Percentiles rank a stretch among this genome's conserved stretches.
These are phyloP conservation scores for Pipistrellus kuhlii DNA, from an alignment of 2,797 vertebrate species.

Conservation along the genomic window DNA sequence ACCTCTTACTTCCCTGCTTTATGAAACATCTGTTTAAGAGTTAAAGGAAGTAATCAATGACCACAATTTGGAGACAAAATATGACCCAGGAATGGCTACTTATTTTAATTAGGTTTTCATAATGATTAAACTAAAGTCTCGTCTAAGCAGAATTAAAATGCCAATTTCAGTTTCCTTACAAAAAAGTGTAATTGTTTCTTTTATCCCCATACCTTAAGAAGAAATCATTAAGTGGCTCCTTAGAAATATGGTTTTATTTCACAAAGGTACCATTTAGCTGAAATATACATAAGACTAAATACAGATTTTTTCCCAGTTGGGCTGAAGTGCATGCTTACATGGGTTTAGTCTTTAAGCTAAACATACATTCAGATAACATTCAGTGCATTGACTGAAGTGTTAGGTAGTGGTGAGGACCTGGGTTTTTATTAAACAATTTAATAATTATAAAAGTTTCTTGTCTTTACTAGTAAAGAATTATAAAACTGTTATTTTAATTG, in stretches of 20 bases:
- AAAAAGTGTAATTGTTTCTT: conserved; percentile 62
- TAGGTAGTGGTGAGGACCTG: conserved; percentile 66
- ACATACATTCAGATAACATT: conserved; percentile 51
- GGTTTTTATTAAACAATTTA: conserved; percentile 78
- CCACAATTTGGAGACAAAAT: conserved; percentile 74
- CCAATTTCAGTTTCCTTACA: conserved; percentile 65
- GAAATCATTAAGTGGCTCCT: conserved; percentile 60
- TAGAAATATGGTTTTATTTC: conserved; percentile 74
- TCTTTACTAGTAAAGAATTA: conserved; percentile 78
- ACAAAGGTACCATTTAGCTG: conserved; percentile 59
- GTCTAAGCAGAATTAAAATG: conserved; percentile 70
- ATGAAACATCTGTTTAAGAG: conserved; percentile 73
- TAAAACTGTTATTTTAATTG: conserved; percentile 75
- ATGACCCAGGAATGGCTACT: conserved; percentile 65
- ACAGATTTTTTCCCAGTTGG: conserved; percentile 53
- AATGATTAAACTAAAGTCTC: conserved; percentile 67
- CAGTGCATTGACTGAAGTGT: conserved; percentile 66
- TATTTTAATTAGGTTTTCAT: conserved; percentile 76
- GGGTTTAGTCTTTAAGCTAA: conserved; percentile 63
- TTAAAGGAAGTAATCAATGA: conserved; percentile 76
- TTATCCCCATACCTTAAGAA: conserved; percentile 53
- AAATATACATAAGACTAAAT: conserved; percentile 49
- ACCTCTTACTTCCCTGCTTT: conserved; percentile 79
- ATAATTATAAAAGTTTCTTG: conserved; percentile 79
- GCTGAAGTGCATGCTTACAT: conserved; percentile 58